Evolutionary conservation across 2,113 vertebrate genomes (phyloP).

Genomic region (Pimephales promelas): DNA sequence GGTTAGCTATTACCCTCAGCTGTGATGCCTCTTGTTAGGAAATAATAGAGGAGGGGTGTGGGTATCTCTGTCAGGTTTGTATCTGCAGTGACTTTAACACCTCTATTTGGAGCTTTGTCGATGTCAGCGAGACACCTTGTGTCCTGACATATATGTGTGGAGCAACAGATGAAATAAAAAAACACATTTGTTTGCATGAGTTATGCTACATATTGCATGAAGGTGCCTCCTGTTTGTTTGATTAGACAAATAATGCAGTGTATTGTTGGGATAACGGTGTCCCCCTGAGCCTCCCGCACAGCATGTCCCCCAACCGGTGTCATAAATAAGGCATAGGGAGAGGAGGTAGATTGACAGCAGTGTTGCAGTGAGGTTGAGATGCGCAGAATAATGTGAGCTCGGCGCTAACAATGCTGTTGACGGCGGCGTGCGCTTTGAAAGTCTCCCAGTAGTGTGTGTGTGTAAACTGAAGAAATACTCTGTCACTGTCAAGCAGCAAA

Average conservation of each 20-base stretch:
- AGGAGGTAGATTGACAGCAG: conserved; percentile 42
- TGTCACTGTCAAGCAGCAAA: conserved; percentile 51
- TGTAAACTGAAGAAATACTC: conserved; percentile 55
- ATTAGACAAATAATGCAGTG: conserved; percentile 50
- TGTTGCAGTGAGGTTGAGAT: conserved; percentile 21
- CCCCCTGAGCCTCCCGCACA: conserved; percentile 1
- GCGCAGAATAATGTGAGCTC: conserved; percentile 15
- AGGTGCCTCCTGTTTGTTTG: conserved; percentile 52
- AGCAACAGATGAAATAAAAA: conserved; percentile 19
- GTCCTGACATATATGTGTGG: conserved; percentile 40
- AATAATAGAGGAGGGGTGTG: background rate
- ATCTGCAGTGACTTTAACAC: conserved; percentile 54
- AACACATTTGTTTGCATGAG: conserved; percentile 41
- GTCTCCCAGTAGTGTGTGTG: conserved; percentile 46
- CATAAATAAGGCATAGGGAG: conserved; percentile 55
- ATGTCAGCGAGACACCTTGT: conserved; percentile 44
- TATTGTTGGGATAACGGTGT: conserved; percentile 44
- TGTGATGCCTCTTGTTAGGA: conserved; percentile 17
- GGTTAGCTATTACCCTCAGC: conserved; percentile 52
- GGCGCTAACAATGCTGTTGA: conserved; percentile 52
- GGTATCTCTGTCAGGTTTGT: conserved; percentile 42
- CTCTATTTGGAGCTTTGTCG: conserved; percentile 48
- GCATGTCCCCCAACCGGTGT: conserved; percentile 27
- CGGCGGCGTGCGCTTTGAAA: conserved; percentile 49
- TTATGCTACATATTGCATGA: conserved; percentile 57